phyloP scores from a whole-genome alignment of 2,888 invertebrate genomes.

The Eilema sororculum region DNA sequence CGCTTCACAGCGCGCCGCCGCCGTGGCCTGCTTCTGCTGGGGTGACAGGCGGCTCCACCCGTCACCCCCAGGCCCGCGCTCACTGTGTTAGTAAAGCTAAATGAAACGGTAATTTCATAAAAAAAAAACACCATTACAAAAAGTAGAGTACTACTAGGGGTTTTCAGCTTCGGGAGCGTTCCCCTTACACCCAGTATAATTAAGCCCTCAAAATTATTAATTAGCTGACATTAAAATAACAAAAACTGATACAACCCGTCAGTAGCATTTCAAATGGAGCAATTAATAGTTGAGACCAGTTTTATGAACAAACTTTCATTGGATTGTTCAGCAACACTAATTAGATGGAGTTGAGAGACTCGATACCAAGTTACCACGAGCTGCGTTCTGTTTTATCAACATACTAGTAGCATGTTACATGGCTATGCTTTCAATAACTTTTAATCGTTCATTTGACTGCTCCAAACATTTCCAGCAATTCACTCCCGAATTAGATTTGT shows the following conservation, averaged over 20 bases:
- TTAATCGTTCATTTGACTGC: not conserved
- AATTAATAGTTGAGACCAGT: conserved; percentile 65
- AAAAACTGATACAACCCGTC: conserved; percentile 34
- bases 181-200: too few species aligned
- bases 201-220: not conserved
- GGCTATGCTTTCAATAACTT: not conserved
- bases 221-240: not conserved
- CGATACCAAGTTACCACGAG: conserved; percentile 43
- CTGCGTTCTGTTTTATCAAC: conserved; percentile 45
- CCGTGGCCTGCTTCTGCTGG: too few species aligned
- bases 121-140: too few species aligned
- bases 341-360: conserved; percentile 56
- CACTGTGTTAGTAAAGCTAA: too few species aligned
- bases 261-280: conserved; percentile 52
- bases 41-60: too few species aligned
- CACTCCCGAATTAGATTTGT: not conserved
- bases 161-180: too few species aligned
- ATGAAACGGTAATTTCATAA: too few species aligned
- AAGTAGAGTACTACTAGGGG: too few species aligned
- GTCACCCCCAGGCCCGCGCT: too few species aligned
- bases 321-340: conserved; percentile 63
- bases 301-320: conserved; percentile 65
- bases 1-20: too few species aligned
- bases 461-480: not conserved
- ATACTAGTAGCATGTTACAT: conserved; percentile 5